Percentiles rank a stretch among this genome's conserved stretches.
Conservation (phyloP, 2,797 vertebrate genomes). For the Chiloscyllium punctatum region DNA sequence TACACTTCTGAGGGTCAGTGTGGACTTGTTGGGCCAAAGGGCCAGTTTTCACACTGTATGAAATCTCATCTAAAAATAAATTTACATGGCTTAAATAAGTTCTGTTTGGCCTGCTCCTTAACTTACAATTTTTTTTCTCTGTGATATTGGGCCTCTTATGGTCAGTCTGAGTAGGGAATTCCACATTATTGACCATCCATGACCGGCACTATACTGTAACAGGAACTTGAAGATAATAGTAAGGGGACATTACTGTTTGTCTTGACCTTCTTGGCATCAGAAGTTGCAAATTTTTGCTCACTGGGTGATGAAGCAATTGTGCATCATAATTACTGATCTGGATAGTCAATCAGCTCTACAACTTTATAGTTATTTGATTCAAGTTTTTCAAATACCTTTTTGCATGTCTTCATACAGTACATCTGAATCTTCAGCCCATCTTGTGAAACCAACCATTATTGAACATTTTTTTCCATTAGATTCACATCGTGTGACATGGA, state of each 20-base stretch:
- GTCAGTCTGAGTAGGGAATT: background rate
- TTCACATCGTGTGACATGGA: too few relatives aligned
- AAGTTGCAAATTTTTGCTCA: background rate
- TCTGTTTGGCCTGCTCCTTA: background rate
- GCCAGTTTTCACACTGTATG: too few relatives aligned
- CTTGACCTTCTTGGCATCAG: background rate
- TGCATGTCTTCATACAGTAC: background rate
- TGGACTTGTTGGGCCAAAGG: too few relatives aligned
- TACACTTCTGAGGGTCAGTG: too few relatives aligned
- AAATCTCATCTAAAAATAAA: too few relatives aligned
- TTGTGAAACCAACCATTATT: background rate
- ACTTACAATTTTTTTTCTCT: background rate
- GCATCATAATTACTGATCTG: background rate
- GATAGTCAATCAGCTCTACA: background rate
- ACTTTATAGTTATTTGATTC: background rate
- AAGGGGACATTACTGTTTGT: background rate
- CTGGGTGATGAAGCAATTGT: background rate
- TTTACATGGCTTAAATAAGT: background rate
- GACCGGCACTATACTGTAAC: too few relatives aligned
- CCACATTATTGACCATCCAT: background rate
- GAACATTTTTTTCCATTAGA: too few relatives aligned
- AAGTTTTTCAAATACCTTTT: background rate
- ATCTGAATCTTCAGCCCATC: background rate
- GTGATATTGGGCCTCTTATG: background rate
- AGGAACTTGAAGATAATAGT: background rate